phyloP scores from a whole-genome alignment of 2,113 vertebrate species.

The Uria aalge region DNA sequence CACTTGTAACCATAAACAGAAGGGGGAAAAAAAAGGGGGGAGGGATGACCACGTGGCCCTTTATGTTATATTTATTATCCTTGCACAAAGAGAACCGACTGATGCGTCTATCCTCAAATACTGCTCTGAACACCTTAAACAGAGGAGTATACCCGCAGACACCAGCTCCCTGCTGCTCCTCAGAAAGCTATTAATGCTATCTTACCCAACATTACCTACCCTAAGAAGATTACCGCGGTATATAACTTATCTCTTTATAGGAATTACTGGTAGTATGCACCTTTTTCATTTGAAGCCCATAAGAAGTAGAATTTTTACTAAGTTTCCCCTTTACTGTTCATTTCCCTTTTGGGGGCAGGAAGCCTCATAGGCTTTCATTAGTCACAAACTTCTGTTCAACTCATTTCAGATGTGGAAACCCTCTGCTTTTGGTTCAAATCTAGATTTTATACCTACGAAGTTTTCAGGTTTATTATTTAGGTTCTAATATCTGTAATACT shows the following conservation, averaged over 20 bases:
- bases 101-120: neutral
- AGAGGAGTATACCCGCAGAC: neutral
- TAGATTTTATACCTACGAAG: neutral
- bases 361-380: neutral
- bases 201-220: neutral
- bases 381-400: neutral
- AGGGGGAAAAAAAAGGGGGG: accelerated
- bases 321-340: neutral
- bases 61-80: neutral
- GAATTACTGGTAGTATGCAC: neutral
- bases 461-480: neutral
- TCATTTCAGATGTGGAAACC: neutral
- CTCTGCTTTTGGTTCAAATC: neutral
- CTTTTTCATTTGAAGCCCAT: neutral
- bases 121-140: neutral
- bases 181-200: neutral
- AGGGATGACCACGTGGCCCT: accelerated
- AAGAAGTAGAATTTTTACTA: neutral
- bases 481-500: neutral
- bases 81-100: neutral
- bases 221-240: neutral
- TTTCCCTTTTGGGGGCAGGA: neutral
- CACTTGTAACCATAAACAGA: neutral
- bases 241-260: neutral
- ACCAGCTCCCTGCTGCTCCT: neutral